Evolutionary conservation across 2,113 vertebrate genomes (phyloP).

Genomic region (Brachyhypopomus gauderio): DNA sequence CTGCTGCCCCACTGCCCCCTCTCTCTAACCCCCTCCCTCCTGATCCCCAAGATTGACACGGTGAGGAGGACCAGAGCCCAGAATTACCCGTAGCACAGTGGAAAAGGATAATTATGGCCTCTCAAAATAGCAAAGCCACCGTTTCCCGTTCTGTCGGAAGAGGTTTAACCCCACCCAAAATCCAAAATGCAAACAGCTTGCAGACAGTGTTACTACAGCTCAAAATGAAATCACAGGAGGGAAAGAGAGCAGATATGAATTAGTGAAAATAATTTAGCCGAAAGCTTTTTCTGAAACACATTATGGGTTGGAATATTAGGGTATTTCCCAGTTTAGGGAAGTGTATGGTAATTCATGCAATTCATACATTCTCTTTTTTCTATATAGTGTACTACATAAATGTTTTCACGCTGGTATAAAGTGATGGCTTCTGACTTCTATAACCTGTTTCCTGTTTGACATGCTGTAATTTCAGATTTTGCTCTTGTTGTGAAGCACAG

Average conservation of each 20-base stretch:
- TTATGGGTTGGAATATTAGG: not conserved
- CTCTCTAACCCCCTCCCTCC: no score
- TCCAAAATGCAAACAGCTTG: not conserved
- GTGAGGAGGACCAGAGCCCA: constrained; percentile 13
- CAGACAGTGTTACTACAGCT: constrained; percentile 10
- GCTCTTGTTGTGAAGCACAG: no score
- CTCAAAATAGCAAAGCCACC: constrained; percentile 29
- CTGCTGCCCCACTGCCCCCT: no score
- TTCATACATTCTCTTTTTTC: not conserved
- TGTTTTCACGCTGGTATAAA: no score
- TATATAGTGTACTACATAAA: not conserved
- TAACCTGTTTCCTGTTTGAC: no score
- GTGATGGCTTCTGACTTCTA: no score
- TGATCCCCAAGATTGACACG: not conserved
- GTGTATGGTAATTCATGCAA: not conserved
- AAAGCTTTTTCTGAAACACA: not conserved
- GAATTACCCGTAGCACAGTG: constrained; percentile 17
- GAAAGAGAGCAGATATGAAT: not conserved
- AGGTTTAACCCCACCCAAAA: constrained; percentile 9
- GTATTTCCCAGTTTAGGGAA: not conserved
- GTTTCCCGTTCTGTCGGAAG: constrained; percentile 26
- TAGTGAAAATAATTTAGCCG: constrained; percentile 2
- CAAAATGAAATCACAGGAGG: not conserved
- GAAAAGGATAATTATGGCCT: constrained; percentile 42
- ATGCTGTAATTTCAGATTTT: no score